phyloP scores from a whole-genome alignment of 2,113 vertebrate species.

The Xyliphius kryptos region DNA sequence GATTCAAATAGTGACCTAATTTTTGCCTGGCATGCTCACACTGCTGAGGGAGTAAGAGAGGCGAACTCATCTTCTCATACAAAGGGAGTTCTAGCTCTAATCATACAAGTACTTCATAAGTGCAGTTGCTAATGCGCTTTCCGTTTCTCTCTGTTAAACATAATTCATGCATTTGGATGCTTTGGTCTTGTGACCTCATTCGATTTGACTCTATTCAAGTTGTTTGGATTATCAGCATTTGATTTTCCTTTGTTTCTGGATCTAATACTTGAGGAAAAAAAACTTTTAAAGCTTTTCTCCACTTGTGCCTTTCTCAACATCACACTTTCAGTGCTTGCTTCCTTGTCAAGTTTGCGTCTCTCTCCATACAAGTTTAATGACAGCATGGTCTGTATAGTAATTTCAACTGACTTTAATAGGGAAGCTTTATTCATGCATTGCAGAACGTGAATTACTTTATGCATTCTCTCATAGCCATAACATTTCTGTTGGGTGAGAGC shows the following conservation, averaged over 20 bases:
- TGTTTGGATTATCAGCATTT: neutral
- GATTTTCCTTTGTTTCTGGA: neutral
- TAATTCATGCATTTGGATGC: neutral
- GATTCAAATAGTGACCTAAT: slow-evolving; percentile 66
- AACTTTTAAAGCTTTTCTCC: neutral
- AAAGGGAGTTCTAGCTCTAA: slow-evolving; percentile 34
- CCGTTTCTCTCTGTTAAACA: slow-evolving; percentile 14
- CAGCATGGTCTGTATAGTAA: slow-evolving; percentile 48
- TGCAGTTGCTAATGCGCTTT: slow-evolving; percentile 19
- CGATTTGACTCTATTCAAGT: neutral
- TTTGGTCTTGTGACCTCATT: slow-evolving; percentile 1
- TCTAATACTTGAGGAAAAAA: neutral
- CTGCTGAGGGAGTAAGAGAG: slow-evolving; percentile 31
- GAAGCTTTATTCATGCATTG: slow-evolving; percentile 14
- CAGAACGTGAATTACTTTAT: neutral
- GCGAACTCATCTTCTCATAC: slow-evolving; percentile 36
- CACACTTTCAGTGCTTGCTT: slow-evolving; percentile 9
- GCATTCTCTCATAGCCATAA: slow-evolving; percentile 41
- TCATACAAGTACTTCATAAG: slow-evolving; percentile 27
- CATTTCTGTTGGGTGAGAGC: slow-evolving; percentile 45
- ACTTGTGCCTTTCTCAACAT: slow-evolving; percentile 18
- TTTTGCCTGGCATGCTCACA: slow-evolving; percentile 53
- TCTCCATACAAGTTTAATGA: slow-evolving; percentile 59
- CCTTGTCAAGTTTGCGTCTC: slow-evolving; percentile 20
- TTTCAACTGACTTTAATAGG: slow-evolving; percentile 55